A percentile compares a stretch with the other conserved stretches of the same genome.
These are phyloP conservation scores for Sarcophaga bullata DNA, from an alignment of 1,140 invertebrate genomes.

Conservation along the genomic window DNA sequence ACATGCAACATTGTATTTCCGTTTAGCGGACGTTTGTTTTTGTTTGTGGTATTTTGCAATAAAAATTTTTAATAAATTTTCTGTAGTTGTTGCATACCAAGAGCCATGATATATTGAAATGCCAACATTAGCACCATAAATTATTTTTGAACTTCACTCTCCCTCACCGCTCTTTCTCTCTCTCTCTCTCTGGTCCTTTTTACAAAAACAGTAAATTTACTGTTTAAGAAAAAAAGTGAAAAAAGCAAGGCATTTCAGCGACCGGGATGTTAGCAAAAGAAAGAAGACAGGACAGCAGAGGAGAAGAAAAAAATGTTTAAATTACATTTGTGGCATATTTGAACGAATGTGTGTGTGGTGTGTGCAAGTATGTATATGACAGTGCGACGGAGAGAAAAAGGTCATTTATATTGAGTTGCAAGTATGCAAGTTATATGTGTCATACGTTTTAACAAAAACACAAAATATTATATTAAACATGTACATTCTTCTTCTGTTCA, in stretches of 20 bases:
- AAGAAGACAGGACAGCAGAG: background rate
- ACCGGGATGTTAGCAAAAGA: too few species aligned
- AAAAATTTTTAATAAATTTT: background rate
- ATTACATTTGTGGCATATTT: slow-evolving; percentile 41
- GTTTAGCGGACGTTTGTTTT: too few species aligned
- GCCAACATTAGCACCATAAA: slow-evolving; percentile 37
- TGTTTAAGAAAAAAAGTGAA: too few species aligned
- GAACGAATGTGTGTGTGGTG: slow-evolving; percentile 5
- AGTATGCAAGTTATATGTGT: background rate
- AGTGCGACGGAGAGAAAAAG: background rate
- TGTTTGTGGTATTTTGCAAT: background rate
- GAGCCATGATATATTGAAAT: slow-evolving; percentile 36
- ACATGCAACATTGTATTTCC: background rate
- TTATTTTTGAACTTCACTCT: slow-evolving; percentile 9
- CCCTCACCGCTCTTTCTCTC: background rate
- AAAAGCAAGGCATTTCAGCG: too few species aligned
- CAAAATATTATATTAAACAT: slow-evolving; percentile 1
- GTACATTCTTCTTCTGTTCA: background rate
- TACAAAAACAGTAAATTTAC: too few species aligned
- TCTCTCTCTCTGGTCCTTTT: too few species aligned
- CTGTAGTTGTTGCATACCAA: slow-evolving; percentile 4
- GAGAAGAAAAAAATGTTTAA: slow-evolving; percentile 9
- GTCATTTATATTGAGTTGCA: slow-evolving; percentile 37
- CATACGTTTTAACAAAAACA: background rate
- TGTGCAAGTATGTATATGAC: background rate